Base-by-base conservation (phyloP, 2,113 vertebrate genomes). In the Hiodon tergisus region DNA sequence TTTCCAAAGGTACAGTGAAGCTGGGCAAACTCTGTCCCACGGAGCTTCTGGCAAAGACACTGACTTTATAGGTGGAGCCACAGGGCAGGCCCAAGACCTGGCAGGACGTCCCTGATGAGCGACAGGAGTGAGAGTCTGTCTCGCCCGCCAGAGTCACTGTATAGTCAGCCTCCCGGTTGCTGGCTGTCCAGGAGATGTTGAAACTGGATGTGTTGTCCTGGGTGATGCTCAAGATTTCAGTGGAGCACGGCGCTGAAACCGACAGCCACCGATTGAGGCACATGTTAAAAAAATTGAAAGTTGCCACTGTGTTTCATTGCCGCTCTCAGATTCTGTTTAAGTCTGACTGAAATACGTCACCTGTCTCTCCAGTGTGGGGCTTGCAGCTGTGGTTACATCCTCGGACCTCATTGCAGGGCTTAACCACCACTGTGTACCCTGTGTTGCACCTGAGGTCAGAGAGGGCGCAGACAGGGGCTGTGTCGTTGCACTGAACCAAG, bases 241-340 rank as follows among this genome's bases (percentile, higher is more conserved):
- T 96, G 75, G 93, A 85, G 78, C 95, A 97, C 5, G 97, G 96
- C 85, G 93, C 96, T 96, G 86, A 79, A 89, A 54, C 77, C 76
- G 0, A 78, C 50, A 77, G 31, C 31, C 31, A 31, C 31, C 31
- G 31, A 31, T 31, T 31, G 31, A 31, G 31, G 31, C 31, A 31
- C 31, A 31, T 31, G 31, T 31, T 60, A 2, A 31, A 70, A 3
- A 77, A 31, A 14, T 50, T 73, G 0, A 75, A 2, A 60, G 14
- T 10, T 31, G 31, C 31, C 31, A 31, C 31, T 31, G 31, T 31
- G 2, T 31, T 31, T 31, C 31, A 31, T 31, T 31, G 31, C 31
- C 31, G 31, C 31, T 31, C 31, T 31, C 31, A 31, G 31, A 31
- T 31, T 31, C 31, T 60, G 8, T 55, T 50, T 13, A n/a, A 58